Percentiles rank a stretch among this genome's conserved stretches.
phyloP scores from a whole-genome alignment of 1,140 invertebrate species.

The Drosophila punjabiensis region DNA sequence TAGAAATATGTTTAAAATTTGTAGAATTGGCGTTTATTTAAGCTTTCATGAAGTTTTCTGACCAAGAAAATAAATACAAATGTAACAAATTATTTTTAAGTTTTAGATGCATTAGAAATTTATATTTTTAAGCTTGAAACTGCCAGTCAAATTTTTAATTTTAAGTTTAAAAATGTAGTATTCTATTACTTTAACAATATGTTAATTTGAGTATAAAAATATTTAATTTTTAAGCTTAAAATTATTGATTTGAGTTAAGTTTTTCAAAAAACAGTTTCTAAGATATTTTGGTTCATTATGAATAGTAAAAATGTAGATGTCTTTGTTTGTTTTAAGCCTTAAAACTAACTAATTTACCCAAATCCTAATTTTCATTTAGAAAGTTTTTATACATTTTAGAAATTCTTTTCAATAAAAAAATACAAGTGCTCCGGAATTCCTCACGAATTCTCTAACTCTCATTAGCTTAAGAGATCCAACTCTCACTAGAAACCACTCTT shows the following conservation, averaged over 20 bases:
- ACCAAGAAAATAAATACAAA: fast-evolving
- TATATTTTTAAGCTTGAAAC: background rate
- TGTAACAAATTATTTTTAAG: too few relatives aligned
- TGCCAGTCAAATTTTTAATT: too few relatives aligned
- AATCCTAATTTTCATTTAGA: background rate
- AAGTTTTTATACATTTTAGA: background rate
- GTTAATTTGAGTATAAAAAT: background rate
- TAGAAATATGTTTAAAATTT: background rate
- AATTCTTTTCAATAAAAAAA: fast-evolving
- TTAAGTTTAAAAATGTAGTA: too few relatives aligned
- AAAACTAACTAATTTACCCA: background rate
- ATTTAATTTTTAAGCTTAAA: background rate
- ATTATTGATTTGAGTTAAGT: background rate
- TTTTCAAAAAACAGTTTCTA: background rate
- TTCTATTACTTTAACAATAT: too few relatives aligned
- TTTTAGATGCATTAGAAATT: background rate
- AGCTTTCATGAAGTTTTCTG: background rate
- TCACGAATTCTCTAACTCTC: background rate
- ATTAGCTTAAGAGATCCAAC: background rate
- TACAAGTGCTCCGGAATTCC: background rate
- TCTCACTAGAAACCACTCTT: conserved; percentile 11
- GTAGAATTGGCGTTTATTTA: too few relatives aligned
- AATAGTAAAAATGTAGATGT: background rate
- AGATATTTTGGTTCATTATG: background rate
- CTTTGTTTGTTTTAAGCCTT: background rate